Evolutionary conservation across 2,888 invertebrate species (phyloP).

Genomic region (Agriopis aurantiaria): DNA sequence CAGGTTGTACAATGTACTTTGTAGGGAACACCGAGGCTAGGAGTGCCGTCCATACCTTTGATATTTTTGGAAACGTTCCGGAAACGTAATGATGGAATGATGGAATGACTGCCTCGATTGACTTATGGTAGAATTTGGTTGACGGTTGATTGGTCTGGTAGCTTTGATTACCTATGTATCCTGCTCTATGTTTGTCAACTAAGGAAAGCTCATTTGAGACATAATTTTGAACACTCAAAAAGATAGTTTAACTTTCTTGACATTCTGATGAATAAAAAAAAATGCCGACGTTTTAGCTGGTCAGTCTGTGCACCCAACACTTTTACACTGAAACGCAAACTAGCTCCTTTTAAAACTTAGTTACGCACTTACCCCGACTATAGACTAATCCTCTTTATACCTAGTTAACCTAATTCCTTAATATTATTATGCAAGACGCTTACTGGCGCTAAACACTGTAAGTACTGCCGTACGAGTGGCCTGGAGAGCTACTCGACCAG

Average conservation of each 20-base stretch:
- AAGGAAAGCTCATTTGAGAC: too few species aligned
- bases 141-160: too few species aligned
- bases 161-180: too few species aligned
- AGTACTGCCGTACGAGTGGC: conserved; percentile 50
- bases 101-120: too few species aligned
- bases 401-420: conserved; percentile 52
- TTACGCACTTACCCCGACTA: neutral
- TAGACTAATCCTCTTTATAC: conserved; percentile 27
- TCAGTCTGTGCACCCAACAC: neutral
- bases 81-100: too few species aligned
- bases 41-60: too few species aligned
- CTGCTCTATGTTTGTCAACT: too few species aligned
- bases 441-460: conserved; percentile 48
- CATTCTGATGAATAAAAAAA: neutral
- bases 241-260: neutral
- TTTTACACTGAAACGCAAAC: neutral
- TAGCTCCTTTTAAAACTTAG: neutral
- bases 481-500: conserved; percentile 60
- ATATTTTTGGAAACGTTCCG: too few species aligned
- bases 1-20: too few species aligned
- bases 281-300: neutral
- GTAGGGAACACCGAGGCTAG: too few species aligned
- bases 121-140: too few species aligned
- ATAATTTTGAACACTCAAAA: too few species aligned
- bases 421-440: conserved; percentile 60